Base-by-base conservation (phyloP, 1,140 invertebrate genomes). In the Eumeta japonica region DNA sequence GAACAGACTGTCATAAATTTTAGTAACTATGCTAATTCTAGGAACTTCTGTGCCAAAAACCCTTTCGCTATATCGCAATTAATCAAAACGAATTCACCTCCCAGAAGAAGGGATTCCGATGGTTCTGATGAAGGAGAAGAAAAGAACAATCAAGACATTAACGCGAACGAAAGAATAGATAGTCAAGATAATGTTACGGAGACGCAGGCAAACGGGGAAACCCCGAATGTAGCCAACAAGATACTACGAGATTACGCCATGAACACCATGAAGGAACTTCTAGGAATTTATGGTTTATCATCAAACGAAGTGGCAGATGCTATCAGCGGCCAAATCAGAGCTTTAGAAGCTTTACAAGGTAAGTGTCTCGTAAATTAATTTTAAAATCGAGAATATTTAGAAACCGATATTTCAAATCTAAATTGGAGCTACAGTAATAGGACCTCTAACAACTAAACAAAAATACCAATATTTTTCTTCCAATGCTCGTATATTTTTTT, bases 191-290 rank as follows among this genome's bases (percentile, higher is more conserved):
- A 71, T 2, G 38, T 39, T 9, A 48, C 11, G 28, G 71, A 75
- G 16, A 43, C 47, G 7, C 68, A 70, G 42, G 64, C 62, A 27
- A 76, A 76, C 49, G 73, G 73, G 12, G 73, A 75, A 10, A 46
- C 55, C 13, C 57, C 59, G 15, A 67, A 62, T 41, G 52, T 62
- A 18, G 66, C 67, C 9, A 77, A 75, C 45, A 73, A 66, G 48
- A 70, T 76, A 33, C 54, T 87, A 59, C 78, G 82, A 44, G 84
- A 87, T 51, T 87, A 85, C 59, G 85, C 85, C 3, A 83, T 87
- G 67, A 84, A 81, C 36, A 87, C 85, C 2, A 86, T 87, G 84
- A 83, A 86, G 43, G 85, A 87, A 60, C 62, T 88, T 18, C 63
- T 88, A 11, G 82, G 83, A 10, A 83, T 88, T 45, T 87, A 88